Conservation (phyloP, 2,797 vertebrate genomes). For the Lutjanus campechanus region DNA sequence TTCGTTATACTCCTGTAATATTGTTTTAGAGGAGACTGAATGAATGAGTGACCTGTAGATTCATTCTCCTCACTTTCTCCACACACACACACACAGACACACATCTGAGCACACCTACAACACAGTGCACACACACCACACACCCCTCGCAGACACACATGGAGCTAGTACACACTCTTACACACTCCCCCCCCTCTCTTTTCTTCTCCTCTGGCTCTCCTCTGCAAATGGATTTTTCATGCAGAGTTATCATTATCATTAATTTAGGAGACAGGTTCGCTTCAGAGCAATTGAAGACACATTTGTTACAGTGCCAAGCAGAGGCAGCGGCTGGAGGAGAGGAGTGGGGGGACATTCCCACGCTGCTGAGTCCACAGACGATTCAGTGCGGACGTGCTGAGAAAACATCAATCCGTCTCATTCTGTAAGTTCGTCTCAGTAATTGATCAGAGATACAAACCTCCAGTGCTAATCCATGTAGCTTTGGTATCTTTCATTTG, state of each 20-base stretch:
- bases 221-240: constrained; percentile 77
- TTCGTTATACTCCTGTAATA: constrained; percentile 30
- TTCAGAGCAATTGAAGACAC: constrained; percentile 73
- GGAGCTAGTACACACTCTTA: constrained; percentile 10
- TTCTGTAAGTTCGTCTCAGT: constrained; percentile 6
- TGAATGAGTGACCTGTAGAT: constrained; percentile 53
- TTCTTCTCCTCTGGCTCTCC: constrained; percentile 64
- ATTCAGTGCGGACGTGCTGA: constrained; percentile 18
- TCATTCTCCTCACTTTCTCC: constrained; percentile 19
- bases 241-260: constrained; percentile 79
- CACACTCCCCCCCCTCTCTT: constrained; percentile 5
- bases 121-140: neutral
- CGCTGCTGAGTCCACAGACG: constrained; percentile 34
- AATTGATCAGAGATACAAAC: constrained; percentile 27
- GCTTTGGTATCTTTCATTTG: neutral
- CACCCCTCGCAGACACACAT: constrained; percentile 6
- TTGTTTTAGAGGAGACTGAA: constrained; percentile 42
- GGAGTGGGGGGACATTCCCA: constrained; percentile 33
- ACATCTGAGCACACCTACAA: neutral
- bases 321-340: constrained; percentile 21
- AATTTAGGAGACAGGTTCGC: constrained; percentile 74
- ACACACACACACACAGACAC: constrained; percentile 23
- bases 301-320: constrained; percentile 70
- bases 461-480: neutral
- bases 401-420: constrained; percentile 26